A percentile compares a stretch with the other conserved stretches of the same genome.
Evolutionary conservation across 2,797 vertebrate genomes (phyloP).

Genomic region (Spondyliosoma cantharus): DNA sequence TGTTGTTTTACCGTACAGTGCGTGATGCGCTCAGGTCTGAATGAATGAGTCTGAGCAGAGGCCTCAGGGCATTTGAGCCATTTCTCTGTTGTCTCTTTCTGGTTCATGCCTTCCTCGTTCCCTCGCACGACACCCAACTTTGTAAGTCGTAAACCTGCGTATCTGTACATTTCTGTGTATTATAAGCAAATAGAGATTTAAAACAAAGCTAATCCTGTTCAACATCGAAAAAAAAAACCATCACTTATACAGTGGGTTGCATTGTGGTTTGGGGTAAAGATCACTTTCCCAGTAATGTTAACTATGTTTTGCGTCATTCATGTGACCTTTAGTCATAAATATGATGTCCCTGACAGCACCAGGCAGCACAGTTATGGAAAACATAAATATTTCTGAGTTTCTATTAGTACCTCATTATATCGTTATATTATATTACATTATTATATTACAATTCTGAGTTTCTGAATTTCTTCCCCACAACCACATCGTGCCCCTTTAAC

Average conservation of each 20-base stretch:
- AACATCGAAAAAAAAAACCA: background rate
- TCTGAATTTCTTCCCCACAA: background rate
- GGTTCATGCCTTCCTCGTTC: background rate
- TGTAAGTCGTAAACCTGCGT: background rate
- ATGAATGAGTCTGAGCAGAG: background rate
- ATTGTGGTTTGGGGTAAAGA: background rate
- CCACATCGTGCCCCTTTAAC: background rate
- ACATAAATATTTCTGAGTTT: too few relatives aligned
- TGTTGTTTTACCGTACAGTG: background rate
- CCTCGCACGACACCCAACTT: background rate
- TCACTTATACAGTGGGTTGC: too few relatives aligned
- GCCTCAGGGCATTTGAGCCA: slow-evolving; percentile 5
- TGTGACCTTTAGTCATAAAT: slow-evolving; percentile 2
- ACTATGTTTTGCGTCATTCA: background rate
- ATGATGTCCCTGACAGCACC: slow-evolving; percentile 5
- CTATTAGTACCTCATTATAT: too few relatives aligned
- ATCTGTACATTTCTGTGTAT: background rate
- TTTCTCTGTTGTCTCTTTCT: slow-evolving; percentile 2
- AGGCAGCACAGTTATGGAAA: too few relatives aligned
- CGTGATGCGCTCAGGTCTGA: slow-evolving; percentile 9
- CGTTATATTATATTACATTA: too few relatives aligned
- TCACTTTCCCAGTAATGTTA: slow-evolving; percentile 10
- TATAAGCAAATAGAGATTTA: background rate
- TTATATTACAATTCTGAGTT: too few relatives aligned
- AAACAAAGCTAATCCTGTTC: background rate